These are phyloP conservation scores for Clitarchus hookeri DNA, from an alignment of 2,888 invertebrate species.

Conservation along the genomic window DNA sequence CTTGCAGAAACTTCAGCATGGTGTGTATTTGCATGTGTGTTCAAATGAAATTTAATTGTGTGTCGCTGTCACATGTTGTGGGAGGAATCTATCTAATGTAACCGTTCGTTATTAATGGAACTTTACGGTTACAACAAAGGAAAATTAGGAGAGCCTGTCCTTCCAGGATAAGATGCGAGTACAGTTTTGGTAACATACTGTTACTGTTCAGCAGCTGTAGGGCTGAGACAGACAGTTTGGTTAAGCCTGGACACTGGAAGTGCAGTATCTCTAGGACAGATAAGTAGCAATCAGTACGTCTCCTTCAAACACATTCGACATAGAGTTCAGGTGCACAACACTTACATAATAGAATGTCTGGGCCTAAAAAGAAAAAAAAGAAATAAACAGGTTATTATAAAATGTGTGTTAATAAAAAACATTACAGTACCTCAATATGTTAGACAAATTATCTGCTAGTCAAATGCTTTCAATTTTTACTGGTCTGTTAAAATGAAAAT, in stretches of 20 bases:
- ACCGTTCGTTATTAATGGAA: too few relatives aligned
- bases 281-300: background rate
- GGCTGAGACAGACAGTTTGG: background rate
- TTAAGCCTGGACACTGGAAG: background rate
- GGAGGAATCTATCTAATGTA: too few relatives aligned
- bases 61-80: too few relatives aligned
- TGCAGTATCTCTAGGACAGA: background rate
- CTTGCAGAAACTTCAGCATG: too few relatives aligned
- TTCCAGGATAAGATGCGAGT: too few relatives aligned
- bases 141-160: too few relatives aligned
- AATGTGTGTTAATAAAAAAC: slow-evolving; percentile 30
- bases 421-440: background rate
- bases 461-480: background rate
- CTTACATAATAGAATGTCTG: slow-evolving; percentile 43
- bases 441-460: slow-evolving; percentile 5
- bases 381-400: slow-evolving; percentile 35
- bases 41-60: too few relatives aligned
- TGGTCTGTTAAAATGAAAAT: background rate
- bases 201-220: background rate
- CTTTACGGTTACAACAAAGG: too few relatives aligned
- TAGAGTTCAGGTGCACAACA: slow-evolving; percentile 34
- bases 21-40: too few relatives aligned
- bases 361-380: slow-evolving; percentile 43
- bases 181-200: background rate
- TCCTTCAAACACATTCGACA: slow-evolving; percentile 32